These are phyloP conservation scores for Petrocephalus schoutedeni DNA, from an alignment of 2,797 vertebrate species.

Conservation along the genomic window DNA sequence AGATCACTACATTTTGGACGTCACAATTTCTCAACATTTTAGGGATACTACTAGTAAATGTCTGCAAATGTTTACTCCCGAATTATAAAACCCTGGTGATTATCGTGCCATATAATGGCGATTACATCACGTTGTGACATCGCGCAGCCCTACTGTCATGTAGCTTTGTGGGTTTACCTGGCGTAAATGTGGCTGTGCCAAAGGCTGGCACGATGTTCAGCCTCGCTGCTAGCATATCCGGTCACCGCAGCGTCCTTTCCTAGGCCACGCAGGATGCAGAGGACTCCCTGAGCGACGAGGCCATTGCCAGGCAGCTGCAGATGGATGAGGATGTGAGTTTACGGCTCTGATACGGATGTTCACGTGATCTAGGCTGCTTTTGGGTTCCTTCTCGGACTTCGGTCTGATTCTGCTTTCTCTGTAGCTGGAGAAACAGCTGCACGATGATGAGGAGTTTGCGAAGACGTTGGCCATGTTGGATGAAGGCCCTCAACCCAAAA, in stretches of 20 bases:
- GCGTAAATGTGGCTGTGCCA: not conserved
- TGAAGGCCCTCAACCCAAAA: slow-evolving; percentile 74
- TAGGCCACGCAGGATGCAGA: slow-evolving; percentile 64
- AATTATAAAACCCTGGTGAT: not conserved
- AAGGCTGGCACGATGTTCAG: not conserved
- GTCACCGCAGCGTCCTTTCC: slow-evolving; percentile 26
- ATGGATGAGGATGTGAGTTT: slow-evolving; percentile 81
- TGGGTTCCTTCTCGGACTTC: not conserved
- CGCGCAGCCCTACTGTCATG: not conserved
- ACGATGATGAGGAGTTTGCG: slow-evolving; percentile 92
- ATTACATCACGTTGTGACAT: not conserved
- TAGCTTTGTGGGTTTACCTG: not conserved
- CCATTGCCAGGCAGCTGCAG: slow-evolving; percentile 79
- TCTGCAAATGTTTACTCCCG: not conserved
- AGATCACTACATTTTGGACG: not conserved
- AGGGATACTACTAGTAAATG: not conserved
- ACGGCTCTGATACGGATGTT: not conserved
- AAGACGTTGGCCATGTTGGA: slow-evolving; percentile 86
- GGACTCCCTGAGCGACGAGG: slow-evolving; percentile 72
- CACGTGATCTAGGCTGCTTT: not conserved
- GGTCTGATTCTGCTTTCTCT: slow-evolving; percentile 4
- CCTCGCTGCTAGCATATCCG: not conserved
- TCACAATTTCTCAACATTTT: not conserved
- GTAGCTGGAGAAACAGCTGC: slow-evolving; percentile 85
- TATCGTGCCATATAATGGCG: not conserved